Percentiles rank a stretch among this genome's conserved stretches.
These are phyloP conservation scores for silkworm (Bombyx mori) DNA, from an alignment of 1,140 invertebrate genomes.

Conservation along the genomic window ASM3026992v2 NC_085119.1:8993001-8993500, in stretches of 20 bases:
- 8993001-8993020: conserved; percentile 51
- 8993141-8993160: not conserved
- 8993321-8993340: conserved; percentile 1
- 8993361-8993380: conserved; percentile 49
- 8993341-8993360: conserved; percentile 25
- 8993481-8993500: too few relatives aligned
- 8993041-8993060: conserved; percentile 58
- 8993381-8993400: conserved; percentile 55
- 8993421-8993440: conserved; percentile 49
- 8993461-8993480: conserved; percentile 3
- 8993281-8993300: conserved; percentile 56
- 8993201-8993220: not conserved
- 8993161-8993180: not conserved
- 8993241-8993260: conserved; percentile 20
- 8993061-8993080: conserved; percentile 44
- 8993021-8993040: conserved; percentile 45
- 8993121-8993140: conserved; percentile 37
- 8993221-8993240: conserved; percentile 4
- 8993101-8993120: conserved; percentile 56
- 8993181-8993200: not conserved
- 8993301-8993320: conserved; percentile 48
- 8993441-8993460: conserved; percentile 41
- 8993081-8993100: conserved; percentile 52
- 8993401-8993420: conserved; percentile 35
- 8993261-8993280: conserved; percentile 54